Percentiles rank a stretch among this genome's conserved stretches.
These are phyloP conservation scores for Onthophagus taurus DNA, from an alignment of 1,140 invertebrate species.

Conservation along the genomic window DNA sequence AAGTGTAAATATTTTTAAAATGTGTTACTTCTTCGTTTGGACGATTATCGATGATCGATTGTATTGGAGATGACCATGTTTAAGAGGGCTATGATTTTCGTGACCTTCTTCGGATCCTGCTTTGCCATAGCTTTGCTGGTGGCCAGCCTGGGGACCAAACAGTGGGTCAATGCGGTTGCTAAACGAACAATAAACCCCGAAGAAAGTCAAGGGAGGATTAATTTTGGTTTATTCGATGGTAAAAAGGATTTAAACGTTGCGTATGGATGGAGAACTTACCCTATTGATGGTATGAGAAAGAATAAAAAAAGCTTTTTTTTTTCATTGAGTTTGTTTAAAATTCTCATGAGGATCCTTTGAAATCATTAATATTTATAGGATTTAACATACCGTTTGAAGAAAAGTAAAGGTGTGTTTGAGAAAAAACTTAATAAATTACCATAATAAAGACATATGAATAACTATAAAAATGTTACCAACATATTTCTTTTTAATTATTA, in stretches of 20 bases:
- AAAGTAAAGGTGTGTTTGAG: too few relatives aligned
- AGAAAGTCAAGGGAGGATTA: slow-evolving; percentile 65
- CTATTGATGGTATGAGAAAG: slow-evolving; percentile 52
- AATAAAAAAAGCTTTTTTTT: not conserved
- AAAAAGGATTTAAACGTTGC: slow-evolving; percentile 73
- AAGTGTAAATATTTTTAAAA: too few relatives aligned
- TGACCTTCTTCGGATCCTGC: slow-evolving; percentile 80
- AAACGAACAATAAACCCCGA: slow-evolving; percentile 53
- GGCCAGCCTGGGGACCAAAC: slow-evolving; percentile 74
- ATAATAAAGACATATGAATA: too few relatives aligned
- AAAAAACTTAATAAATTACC: too few relatives aligned
- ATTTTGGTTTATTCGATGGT: slow-evolving; percentile 78
- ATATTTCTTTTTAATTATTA: too few relatives aligned
- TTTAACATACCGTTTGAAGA: too few relatives aligned
- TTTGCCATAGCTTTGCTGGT: slow-evolving; percentile 72
- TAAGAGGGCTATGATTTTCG: slow-evolving; percentile 72
- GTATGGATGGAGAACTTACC: slow-evolving; percentile 67
- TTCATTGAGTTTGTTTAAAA: not conserved
- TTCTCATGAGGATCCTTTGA: too few relatives aligned
- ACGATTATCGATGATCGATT: too few relatives aligned
- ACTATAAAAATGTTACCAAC: too few relatives aligned
- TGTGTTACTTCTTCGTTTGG: too few relatives aligned
- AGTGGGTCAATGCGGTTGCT: slow-evolving; percentile 76
- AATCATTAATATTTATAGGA: too few relatives aligned
- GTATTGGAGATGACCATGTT: too few relatives aligned